These are phyloP conservation scores for Trissolcus basalis DNA, from an alignment of 1,140 invertebrate species.

Conservation along the genomic window DNA sequence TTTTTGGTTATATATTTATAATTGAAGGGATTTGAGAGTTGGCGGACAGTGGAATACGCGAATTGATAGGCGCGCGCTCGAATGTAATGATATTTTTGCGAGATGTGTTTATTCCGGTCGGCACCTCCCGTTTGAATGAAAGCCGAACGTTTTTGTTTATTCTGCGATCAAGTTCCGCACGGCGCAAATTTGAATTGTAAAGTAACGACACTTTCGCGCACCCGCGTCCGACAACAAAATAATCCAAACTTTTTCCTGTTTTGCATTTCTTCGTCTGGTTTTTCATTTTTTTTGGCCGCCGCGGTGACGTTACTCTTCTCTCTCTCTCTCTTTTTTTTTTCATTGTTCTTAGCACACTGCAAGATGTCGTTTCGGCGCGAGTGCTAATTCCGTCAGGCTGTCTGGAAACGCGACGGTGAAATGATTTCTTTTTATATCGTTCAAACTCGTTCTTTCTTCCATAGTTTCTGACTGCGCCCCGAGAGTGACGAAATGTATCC, in stretches of 20 bases:
- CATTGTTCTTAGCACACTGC: conserved; percentile 18
- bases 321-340: conserved; percentile 5
- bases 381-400: conserved; percentile 56
- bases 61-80: conserved; percentile 10
- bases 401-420: conserved; percentile 37
- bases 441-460: conserved; percentile 16
- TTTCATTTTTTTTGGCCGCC: conserved; percentile 16
- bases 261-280: conserved; percentile 27
- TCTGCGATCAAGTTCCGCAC: conserved; percentile 11
- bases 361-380: conserved; percentile 21
- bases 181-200: conserved; percentile 44
- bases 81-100: conserved; percentile 37
- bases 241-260: conserved; percentile 38
- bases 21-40: neutral
- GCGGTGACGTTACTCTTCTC: no score
- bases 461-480: conserved; percentile 2
- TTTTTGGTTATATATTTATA: neutral
- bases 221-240: conserved; percentile 28
- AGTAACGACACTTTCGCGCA: conserved; percentile 10
- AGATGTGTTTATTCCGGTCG: conserved; percentile 23
- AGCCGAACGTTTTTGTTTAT: conserved; percentile 32
- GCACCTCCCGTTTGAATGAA: conserved; percentile 5
- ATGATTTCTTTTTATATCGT: conserved; percentile 47
- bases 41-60: conserved; percentile 6
- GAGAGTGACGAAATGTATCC: conserved; percentile 11